Evolutionary conservation across 2,888 invertebrate genomes (phyloP).

Genomic region (Dugesia japonica): DNA sequence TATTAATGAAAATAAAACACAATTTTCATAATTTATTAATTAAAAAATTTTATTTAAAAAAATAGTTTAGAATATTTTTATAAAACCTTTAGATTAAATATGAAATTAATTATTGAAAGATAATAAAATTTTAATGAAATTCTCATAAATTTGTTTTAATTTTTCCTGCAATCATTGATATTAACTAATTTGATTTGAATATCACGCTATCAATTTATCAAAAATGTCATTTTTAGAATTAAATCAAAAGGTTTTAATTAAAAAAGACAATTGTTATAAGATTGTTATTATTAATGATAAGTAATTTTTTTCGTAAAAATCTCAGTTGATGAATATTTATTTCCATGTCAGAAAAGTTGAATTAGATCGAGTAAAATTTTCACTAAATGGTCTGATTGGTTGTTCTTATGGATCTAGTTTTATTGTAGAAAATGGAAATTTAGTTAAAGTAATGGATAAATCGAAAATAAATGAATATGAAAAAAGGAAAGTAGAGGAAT

Average conservation of each 20-base stretch:
- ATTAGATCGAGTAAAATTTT: conserved; percentile 41
- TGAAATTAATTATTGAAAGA: too few relatives aligned
- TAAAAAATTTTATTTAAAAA: too few relatives aligned
- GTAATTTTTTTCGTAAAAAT: not conserved
- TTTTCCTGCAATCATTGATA: not conserved
- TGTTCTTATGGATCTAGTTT: conserved; percentile 41
- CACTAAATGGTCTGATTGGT: too few relatives aligned
- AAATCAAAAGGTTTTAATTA: not conserved
- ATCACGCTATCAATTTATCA: not conserved
- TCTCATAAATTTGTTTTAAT: not conserved
- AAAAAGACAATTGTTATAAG: not conserved
- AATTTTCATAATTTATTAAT: too few relatives aligned
- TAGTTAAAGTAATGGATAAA: too few relatives aligned
- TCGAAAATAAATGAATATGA: too few relatives aligned
- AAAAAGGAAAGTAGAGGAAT: too few relatives aligned
- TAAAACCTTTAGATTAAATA: too few relatives aligned
- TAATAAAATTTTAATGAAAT: too few relatives aligned
- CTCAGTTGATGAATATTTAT: not conserved
- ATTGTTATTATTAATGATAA: not conserved
- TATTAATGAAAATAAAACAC: too few relatives aligned
- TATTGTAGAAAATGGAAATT: too few relatives aligned
- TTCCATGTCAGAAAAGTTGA: conserved; percentile 37
- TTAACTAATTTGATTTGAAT: not conserved
- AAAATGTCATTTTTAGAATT: not conserved
- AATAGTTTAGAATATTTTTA: too few relatives aligned